Conservation (phyloP, 2,797 vertebrate species). For the Craterocephalus amniculus region DNA sequence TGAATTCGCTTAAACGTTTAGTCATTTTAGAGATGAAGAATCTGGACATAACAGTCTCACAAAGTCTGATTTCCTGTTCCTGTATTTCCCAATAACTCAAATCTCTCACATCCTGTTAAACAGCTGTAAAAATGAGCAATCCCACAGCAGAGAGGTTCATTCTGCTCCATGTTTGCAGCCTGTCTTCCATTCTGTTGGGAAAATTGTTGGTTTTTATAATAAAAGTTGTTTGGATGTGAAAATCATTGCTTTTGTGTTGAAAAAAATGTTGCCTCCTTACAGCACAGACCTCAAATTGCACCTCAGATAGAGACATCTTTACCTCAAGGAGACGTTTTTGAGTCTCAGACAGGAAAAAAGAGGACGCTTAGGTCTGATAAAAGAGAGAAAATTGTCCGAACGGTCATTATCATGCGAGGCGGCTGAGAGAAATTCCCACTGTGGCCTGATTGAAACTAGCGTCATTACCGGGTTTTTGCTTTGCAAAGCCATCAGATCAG, state of each 20-base stretch:
- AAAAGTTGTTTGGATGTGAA: slow-evolving; percentile 12
- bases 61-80: not conserved
- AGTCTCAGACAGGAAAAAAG: slow-evolving; percentile 34
- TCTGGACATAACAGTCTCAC: not conserved
- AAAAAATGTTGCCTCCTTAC: slow-evolving; percentile 28
- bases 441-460: slow-evolving; percentile 67
- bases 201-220: slow-evolving; percentile 2
- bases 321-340: slow-evolving; percentile 51
- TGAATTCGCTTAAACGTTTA: too few relatives aligned
- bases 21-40: too few relatives aligned
- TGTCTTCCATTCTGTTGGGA: not conserved
- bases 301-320: slow-evolving; percentile 46
- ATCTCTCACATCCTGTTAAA: not conserved
- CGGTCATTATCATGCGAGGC: slow-evolving; percentile 74
- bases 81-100: not conserved
- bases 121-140: slow-evolving; percentile 6
- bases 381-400: slow-evolving; percentile 66
- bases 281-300: slow-evolving; percentile 34
- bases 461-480: slow-evolving; percentile 71
- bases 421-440: slow-evolving; percentile 73
- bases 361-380: slow-evolving; percentile 52
- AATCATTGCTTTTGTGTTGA: slow-evolving; percentile 2
- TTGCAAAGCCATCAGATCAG: slow-evolving; percentile 76
- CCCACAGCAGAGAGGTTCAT: slow-evolving; percentile 10
- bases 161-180: not conserved